A percentile compares a stretch with the other conserved stretches of the same genome.
Evolutionary conservation across 2,797 vertebrate species (phyloP).

Genomic region (Allobates femoralis): DNA sequence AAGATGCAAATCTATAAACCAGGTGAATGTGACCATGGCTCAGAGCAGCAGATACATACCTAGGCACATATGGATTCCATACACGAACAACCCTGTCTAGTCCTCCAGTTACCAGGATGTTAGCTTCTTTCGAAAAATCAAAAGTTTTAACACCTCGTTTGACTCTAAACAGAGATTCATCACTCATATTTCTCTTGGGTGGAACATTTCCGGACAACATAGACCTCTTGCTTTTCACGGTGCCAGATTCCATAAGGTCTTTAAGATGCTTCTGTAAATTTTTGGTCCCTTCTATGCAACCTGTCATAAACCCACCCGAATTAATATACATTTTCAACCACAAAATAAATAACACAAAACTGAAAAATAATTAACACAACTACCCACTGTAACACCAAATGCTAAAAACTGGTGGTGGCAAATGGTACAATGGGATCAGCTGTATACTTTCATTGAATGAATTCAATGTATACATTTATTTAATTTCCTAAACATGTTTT

Average conservation of each 20-base stretch:
- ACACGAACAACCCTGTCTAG: constrained; percentile 64
- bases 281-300: constrained; percentile 64
- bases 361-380: not conserved
- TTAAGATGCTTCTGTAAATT: constrained; percentile 62
- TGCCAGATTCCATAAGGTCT: constrained; percentile 60
- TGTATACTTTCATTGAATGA: not conserved
- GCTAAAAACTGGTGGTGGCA: not conserved
- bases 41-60: constrained; percentile 45
- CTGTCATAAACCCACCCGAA: constrained; percentile 42
- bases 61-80: constrained; percentile 66
- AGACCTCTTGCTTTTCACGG: constrained; percentile 32
- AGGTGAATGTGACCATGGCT: not conserved
- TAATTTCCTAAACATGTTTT: too few relatives aligned
- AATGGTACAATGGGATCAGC: not conserved
- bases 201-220: constrained; percentile 15
- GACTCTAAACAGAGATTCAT: constrained; percentile 65
- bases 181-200: constrained; percentile 58
- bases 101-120: constrained; percentile 65
- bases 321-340: not conserved
- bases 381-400: not conserved
- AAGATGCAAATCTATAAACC: too few relatives aligned
- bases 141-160: constrained; percentile 66
- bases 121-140: constrained; percentile 63
- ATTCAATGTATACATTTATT: too few relatives aligned
- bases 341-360: not conserved